Conservation (phyloP, 2,888 invertebrate species). For the Nephrotoma flavescens region DNA sequence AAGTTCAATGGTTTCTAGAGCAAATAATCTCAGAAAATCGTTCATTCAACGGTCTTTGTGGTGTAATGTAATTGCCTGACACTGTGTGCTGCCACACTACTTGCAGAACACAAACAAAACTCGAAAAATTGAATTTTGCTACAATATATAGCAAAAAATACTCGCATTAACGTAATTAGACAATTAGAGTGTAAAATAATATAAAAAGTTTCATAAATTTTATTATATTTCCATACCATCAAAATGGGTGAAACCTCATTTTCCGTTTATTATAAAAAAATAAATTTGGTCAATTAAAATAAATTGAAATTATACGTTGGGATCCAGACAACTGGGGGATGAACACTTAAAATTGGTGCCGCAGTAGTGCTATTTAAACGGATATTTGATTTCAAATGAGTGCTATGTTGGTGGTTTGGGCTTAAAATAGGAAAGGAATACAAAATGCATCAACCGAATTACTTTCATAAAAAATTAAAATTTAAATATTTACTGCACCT, state of each 20-base stretch:
- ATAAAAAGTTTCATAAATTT: neutral
- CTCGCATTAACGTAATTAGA: neutral
- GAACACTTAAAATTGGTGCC: neutral
- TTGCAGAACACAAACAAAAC: no score
- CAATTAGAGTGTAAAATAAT: neutral
- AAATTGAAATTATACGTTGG: neutral
- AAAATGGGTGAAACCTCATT: neutral
- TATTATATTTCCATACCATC: neutral
- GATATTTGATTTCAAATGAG: neutral
- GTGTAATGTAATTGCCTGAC: no score
- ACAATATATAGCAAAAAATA: neutral
- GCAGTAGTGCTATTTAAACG: neutral
- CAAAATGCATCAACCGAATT: neutral
- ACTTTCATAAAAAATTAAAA: neutral
- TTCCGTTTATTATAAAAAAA: neutral
- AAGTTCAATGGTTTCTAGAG: no score
- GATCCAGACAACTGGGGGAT: neutral
- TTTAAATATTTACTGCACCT: neutral
- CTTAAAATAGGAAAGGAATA: neutral
- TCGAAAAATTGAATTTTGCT: neutral
- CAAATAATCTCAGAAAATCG: no score
- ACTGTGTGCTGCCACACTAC: no score
- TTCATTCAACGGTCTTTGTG: no score
- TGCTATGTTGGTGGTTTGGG: neutral
- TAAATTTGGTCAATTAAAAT: neutral